These are phyloP conservation scores for Mellivora capensis DNA, from an alignment of 2,113 vertebrate species.

Conservation along the genomic window DNA sequence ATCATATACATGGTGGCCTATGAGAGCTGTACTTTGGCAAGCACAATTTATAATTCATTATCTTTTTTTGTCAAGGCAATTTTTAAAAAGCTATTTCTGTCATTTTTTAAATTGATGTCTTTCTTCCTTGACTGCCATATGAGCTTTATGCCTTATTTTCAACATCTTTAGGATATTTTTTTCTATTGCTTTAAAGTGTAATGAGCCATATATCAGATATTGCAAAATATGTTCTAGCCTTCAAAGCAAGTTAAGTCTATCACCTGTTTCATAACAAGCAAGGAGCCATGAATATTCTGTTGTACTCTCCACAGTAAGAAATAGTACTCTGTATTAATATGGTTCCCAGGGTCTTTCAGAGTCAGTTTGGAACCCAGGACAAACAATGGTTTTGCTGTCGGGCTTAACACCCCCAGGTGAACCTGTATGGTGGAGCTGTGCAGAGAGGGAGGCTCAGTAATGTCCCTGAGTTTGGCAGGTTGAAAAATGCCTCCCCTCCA, in stretches of 20 bases:
- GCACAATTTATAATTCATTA: conserved; percentile 15
- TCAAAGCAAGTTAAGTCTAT: conserved; percentile 23
- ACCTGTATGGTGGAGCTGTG: background rate
- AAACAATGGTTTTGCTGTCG: background rate
- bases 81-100: conserved; percentile 39
- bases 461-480: background rate
- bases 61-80: background rate
- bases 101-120: background rate
- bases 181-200: conserved; percentile 11
- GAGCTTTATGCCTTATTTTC: conserved; percentile 27
- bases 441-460: background rate
- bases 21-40: conserved; percentile 36
- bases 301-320: background rate
- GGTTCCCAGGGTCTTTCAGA: background rate
- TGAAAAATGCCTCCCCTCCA: background rate
- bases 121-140: conserved; percentile 9
- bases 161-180: background rate
- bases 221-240: background rate
- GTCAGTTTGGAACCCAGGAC: background rate
- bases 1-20: background rate
- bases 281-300: background rate
- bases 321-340: background rate
- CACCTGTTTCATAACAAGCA: conserved; percentile 21
- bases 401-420: background rate
- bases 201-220: background rate